phyloP scores from a whole-genome alignment of 2,888 invertebrate species.

The Mycalesis mineus region DNA sequence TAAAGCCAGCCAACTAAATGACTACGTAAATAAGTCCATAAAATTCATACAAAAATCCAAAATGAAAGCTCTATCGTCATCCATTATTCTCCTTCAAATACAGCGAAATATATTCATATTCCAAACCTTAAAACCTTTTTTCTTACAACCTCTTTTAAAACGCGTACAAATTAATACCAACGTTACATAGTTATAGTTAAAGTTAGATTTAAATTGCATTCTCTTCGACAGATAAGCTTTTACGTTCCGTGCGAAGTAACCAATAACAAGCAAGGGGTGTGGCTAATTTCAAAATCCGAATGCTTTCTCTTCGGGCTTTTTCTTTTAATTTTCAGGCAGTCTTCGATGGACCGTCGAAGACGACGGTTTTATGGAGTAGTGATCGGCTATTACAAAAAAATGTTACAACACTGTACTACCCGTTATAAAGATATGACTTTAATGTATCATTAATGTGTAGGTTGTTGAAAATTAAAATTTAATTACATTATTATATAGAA shows the following conservation, averaged over 20 bases:
- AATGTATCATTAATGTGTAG: too few relatives aligned
- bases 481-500: too few relatives aligned
- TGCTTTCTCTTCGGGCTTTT: slow-evolving; percentile 49
- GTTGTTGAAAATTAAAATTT: too few relatives aligned
- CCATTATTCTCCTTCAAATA: slow-evolving; percentile 37
- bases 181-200: background rate
- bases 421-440: too few relatives aligned
- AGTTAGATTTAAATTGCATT: slow-evolving; percentile 11
- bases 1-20: slow-evolving; percentile 3
- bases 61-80: slow-evolving; percentile 28
- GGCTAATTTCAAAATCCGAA: slow-evolving; percentile 70
- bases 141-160: slow-evolving; percentile 15
- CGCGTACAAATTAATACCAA: slow-evolving; percentile 12
- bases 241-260: slow-evolving; percentile 39
- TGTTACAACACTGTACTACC: too few relatives aligned
- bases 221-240: slow-evolving; percentile 31
- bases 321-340: slow-evolving; percentile 51
- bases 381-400: too few relatives aligned
- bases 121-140: slow-evolving; percentile 29
- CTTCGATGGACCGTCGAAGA: slow-evolving; percentile 36
- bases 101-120: slow-evolving; percentile 47
- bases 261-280: slow-evolving; percentile 70
- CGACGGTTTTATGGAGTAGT: slow-evolving; percentile 23
- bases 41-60: slow-evolving; percentile 30
- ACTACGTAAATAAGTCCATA: slow-evolving; percentile 23